These are phyloP conservation scores for Calidris pugnax DNA, from an alignment of 2,113 vertebrate species.

Conservation along the genomic window DNA sequence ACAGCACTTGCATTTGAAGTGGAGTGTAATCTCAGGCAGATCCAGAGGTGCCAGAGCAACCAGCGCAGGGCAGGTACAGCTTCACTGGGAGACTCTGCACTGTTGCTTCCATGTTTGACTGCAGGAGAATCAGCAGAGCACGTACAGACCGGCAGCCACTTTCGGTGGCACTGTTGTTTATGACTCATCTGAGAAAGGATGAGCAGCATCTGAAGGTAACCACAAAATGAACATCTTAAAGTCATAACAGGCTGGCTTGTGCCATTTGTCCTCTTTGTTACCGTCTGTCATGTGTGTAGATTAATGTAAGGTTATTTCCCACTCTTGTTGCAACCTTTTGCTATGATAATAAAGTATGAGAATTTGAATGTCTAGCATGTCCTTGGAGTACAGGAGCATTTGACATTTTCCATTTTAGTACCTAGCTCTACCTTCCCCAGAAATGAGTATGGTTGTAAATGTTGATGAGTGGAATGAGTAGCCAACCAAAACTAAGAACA, in stretches of 20 bases:
- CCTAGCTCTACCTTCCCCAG: conserved; percentile 3
- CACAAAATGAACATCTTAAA: background rate
- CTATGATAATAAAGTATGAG: conserved; percentile 55
- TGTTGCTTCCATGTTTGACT: background rate
- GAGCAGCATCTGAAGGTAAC: background rate
- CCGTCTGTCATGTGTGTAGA: background rate
- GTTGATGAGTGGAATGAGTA: conserved; percentile 3
- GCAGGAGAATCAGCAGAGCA: background rate
- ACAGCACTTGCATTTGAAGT: background rate
- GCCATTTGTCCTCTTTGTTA: conserved; percentile 10
- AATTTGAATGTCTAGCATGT: conserved; percentile 42
- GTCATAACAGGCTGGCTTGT: background rate
- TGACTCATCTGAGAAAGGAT: background rate
- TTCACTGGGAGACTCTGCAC: rapidly evolving
- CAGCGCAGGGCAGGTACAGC: background rate
- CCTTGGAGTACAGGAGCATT: conserved; percentile 26
- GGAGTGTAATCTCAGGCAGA: background rate
- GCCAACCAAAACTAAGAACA: conserved; percentile 51
- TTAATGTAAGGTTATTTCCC: conserved; percentile 46
- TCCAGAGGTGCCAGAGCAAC: background rate
- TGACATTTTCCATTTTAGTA: conserved; percentile 65
- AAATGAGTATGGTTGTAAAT: conserved; percentile 39
- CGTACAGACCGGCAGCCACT: rapidly evolving
- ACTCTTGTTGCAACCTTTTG: conserved; percentile 13
- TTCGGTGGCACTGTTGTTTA: background rate